Conservation (phyloP, 2,113 vertebrate species). For the Stegastes partitus region DNA sequence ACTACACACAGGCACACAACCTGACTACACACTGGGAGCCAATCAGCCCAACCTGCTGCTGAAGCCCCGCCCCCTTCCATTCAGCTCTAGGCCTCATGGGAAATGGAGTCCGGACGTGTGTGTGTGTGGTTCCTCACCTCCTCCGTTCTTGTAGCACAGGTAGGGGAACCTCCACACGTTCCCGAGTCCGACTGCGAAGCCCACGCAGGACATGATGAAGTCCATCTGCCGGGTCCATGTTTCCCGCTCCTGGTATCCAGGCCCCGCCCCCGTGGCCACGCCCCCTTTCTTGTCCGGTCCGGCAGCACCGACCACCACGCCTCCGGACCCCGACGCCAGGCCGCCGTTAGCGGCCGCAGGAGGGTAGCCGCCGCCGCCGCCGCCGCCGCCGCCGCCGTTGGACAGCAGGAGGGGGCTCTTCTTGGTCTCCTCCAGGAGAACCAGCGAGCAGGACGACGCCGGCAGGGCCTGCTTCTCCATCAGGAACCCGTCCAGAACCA, state of each 20-base stretch:
- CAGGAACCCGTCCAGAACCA: constrained; percentile 1
- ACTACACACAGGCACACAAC: not conserved
- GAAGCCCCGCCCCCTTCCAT: not conserved
- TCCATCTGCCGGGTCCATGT: constrained; percentile 97
- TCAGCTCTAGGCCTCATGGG: no score
- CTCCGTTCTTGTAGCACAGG: constrained; percentile 94
- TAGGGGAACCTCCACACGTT: constrained; percentile 94
- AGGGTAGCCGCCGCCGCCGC: constrained; percentile 43
- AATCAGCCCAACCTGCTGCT: constrained; percentile 24
- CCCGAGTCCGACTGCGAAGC: constrained; percentile 91
- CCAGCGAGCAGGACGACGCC: constrained; percentile 76
- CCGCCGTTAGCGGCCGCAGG: constrained; percentile 60
- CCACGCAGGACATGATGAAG: constrained; percentile 95
- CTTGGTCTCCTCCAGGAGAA: constrained; percentile 81
- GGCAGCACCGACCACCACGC: constrained; percentile 27
- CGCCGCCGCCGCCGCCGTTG: constrained; percentile 58
- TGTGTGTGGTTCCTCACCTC: constrained; percentile 84
- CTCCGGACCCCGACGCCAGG: constrained; percentile 20
- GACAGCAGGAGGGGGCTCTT: constrained; percentile 75
- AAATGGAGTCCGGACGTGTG: not conserved
- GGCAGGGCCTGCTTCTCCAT: constrained; percentile 81
- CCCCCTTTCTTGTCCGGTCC: constrained; percentile 50
- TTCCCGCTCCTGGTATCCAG: constrained; percentile 84
- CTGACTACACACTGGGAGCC: not conserved
- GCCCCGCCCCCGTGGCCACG: constrained; percentile 9